Evolutionary conservation across 1,140 invertebrate species (phyloP).

Genomic region (Latrodectus geometricus): DNA sequence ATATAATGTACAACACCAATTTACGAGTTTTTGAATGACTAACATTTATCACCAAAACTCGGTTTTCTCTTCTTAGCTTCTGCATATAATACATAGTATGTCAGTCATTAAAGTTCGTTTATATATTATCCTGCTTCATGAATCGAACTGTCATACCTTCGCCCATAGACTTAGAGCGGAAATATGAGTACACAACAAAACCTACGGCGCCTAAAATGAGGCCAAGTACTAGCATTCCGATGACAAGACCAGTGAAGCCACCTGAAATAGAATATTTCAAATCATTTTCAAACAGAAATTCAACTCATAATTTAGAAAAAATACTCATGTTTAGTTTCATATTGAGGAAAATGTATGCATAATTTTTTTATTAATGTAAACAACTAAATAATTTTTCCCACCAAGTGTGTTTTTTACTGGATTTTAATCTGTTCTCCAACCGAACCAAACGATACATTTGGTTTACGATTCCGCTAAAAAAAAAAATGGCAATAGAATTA

Average conservation of each 20-base stretch:
- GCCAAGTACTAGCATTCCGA: constrained; percentile 47
- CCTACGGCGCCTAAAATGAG: constrained; percentile 33
- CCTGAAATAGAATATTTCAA: constrained; percentile 25
- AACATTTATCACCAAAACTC: background rate
- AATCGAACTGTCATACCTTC: constrained; percentile 49
- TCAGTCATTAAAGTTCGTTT: background rate
- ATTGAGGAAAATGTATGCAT: background rate
- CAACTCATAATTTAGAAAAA: background rate
- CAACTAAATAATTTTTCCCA: background rate
- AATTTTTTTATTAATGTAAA: background rate
- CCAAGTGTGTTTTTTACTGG: too few species aligned
- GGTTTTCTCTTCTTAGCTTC: background rate
- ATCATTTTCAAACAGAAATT: background rate
- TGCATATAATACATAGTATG: background rate
- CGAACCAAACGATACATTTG: too few species aligned
- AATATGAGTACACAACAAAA: constrained; percentile 43
- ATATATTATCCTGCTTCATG: constrained; percentile 38
- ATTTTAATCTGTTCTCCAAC: too few species aligned
- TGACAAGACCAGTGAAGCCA: constrained; percentile 41
- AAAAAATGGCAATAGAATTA: too few species aligned
- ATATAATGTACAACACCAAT: constrained; percentile 5
- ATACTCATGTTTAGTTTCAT: background rate
- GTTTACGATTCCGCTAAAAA: too few species aligned
- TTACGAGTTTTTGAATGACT: background rate
- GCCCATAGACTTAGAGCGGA: background rate